Percentiles rank a stretch among this genome's conserved stretches.
Conservation (phyloP, 2,797 vertebrate genomes). For the Coregonus ussuriensis region DNA sequence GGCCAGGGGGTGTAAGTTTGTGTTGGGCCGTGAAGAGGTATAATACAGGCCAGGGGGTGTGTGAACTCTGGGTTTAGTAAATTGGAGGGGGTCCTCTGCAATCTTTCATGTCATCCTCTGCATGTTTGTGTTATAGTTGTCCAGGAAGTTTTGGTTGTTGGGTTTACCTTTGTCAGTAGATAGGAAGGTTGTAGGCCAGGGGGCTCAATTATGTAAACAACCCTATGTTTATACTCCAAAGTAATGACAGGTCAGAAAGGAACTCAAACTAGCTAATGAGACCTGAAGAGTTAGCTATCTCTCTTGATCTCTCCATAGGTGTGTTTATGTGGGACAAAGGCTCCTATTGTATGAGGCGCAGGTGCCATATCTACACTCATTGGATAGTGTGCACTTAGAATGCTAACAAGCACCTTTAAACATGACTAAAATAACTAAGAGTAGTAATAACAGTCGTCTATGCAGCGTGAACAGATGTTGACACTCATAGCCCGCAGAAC, state of each 20-base stretch:
- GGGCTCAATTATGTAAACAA: constrained; percentile 10
- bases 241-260: constrained; percentile 48
- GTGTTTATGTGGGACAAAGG: not conserved
- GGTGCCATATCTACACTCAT: not conserved
- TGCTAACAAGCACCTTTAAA: constrained; percentile 8
- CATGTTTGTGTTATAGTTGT: not conserved
- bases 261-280: constrained; percentile 41
- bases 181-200: not conserved
- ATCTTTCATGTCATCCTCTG: too few relatives aligned
- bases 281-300: constrained; percentile 8
- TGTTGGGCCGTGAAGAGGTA: too few relatives aligned
- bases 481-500: not conserved
- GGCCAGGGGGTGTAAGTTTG: too few relatives aligned
- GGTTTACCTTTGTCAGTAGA: not conserved
- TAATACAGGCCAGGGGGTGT: too few relatives aligned
- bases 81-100: too few relatives aligned
- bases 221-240: constrained; percentile 12
- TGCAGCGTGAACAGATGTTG: not conserved
- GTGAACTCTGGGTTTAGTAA: too few relatives aligned
- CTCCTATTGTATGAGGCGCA: not conserved
- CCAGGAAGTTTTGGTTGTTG: too few relatives aligned
- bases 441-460: not conserved
- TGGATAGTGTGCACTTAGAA: not conserved
- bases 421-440: not conserved
- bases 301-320: not conserved